Base-by-base conservation (phyloP, 1,140 invertebrate genomes). In the Drosophila kanapiae region DNA sequence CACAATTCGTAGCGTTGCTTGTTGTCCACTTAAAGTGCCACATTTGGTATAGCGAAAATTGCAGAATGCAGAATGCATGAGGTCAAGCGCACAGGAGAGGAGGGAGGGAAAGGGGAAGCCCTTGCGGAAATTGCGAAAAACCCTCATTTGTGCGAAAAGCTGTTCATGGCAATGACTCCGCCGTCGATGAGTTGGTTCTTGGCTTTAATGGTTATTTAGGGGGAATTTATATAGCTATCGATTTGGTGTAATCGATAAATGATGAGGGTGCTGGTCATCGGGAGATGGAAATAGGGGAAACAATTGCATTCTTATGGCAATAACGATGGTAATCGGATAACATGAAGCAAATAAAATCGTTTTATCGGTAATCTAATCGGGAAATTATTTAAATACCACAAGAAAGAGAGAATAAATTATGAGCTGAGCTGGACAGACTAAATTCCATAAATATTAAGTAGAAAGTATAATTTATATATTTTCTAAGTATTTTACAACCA, bases 11-110 rank as follows among this genome's bases (percentile, higher is more conserved):
- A 49, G 80, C 60, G 18, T 31, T 72, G 70, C 70, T 76, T 76
- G 74, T 77, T 70, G 82, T 75, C 77, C 81, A 83, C 61, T 80
- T 80, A 70, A 83, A 80, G 76, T 84, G 77, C 81, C 82, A 81
- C 82, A 78, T 85, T 84, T 84, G 82, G 77, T 57, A 81, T 84
- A 84, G 68, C 65, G 77, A 83, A 69, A 72, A 72, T 72, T 75
- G 80, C 49, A 43, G 75, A 68, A 71, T 64, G 61, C 57, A 64
- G 53, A 56, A 68, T 63, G 48, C 64, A 72, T 67, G 62, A 57
- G 77, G 65, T 72, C 81, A 80, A 65, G 74, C 74, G 16, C 18
- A 29, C 11, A 29, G 38, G 27, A 3, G 4, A 47, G 38, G 11
- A 49, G 37, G 48, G 6, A 33, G 27, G 16, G 3, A 54, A 18